A percentile compares a stretch with the other conserved stretches of the same genome.
These are phyloP conservation scores for Philaethria dido DNA, from an alignment of 2,888 invertebrate species.

Conservation along the genomic window DNA sequence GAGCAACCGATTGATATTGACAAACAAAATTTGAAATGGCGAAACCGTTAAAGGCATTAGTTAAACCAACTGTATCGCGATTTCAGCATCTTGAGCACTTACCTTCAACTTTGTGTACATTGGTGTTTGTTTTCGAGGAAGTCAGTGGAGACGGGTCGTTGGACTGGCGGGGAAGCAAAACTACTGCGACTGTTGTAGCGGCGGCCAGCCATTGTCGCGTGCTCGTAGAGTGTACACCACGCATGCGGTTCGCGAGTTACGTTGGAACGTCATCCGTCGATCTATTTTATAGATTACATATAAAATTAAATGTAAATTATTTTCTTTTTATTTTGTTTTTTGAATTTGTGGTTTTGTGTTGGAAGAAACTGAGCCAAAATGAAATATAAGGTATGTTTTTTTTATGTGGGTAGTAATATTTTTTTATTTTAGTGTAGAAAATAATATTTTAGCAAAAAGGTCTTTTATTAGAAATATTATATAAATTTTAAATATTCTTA, in stretches of 20 bases:
- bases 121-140: conserved; percentile 45
- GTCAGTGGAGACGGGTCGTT: conserved; percentile 48
- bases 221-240: conserved; percentile 60
- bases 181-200: conserved; percentile 58
- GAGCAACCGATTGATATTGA: conserved; percentile 36
- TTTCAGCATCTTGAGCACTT: conserved; percentile 59
- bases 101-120: conserved; percentile 68
- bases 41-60: conserved; percentile 44
- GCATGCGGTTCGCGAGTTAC: no score
- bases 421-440: neutral
- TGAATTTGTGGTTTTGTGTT: conserved; percentile 45
- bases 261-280: conserved; percentile 24
- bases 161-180: conserved; percentile 74
- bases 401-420: conserved; percentile 15
- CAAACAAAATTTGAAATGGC: conserved; percentile 45
- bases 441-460: neutral
- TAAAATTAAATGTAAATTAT: conserved; percentile 28
- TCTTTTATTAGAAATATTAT: neutral
- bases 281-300: conserved; percentile 31
- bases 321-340: conserved; percentile 46
- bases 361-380: conserved; percentile 52
- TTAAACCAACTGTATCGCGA: conserved; percentile 47
- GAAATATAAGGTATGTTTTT: conserved; percentile 72
- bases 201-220: conserved; percentile 65
- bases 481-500: neutral